Conservation (phyloP, 2,113 vertebrate genomes). For the Budorcas taxicolor region DNA sequence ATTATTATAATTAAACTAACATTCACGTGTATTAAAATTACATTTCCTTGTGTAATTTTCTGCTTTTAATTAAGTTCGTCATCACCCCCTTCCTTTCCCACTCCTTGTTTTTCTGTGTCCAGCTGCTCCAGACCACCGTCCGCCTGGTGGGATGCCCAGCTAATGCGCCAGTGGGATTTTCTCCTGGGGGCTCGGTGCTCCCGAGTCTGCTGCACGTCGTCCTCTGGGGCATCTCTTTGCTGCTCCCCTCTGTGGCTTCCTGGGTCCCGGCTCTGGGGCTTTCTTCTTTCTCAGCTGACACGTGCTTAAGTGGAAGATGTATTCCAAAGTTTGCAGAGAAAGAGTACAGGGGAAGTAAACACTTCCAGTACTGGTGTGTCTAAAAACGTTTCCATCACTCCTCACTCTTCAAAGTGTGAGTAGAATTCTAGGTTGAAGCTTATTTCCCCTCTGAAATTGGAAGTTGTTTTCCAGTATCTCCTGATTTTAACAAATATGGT, state of each 20-base stretch:
- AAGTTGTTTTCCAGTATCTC: not conserved
- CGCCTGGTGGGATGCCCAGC: rapidly evolving
- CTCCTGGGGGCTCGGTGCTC: not conserved
- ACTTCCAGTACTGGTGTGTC: not conserved
- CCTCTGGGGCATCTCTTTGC: not conserved
- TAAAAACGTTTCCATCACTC: not conserved
- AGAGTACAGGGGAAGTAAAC: not conserved
- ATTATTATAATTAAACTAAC: not conserved
- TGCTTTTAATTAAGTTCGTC: not conserved
- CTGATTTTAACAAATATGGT: not conserved
- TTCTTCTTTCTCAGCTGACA: not conserved
- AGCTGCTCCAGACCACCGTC: not conserved
- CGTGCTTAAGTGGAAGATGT: not conserved
- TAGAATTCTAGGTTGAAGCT: not conserved
- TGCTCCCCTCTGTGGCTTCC: not conserved
- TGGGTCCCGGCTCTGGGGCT: not conserved
- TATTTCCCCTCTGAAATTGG: not conserved
- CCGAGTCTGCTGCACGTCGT: not conserved
- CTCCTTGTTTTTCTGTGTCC: not conserved
- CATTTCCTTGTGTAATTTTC: not conserved
- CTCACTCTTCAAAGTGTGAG: not conserved
- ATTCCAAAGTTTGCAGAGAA: not conserved
- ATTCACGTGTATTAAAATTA: not conserved
- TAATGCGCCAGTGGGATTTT: rapidly evolving
- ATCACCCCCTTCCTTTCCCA: not conserved